Percentiles rank a stretch among this genome's conserved stretches.
Evolutionary conservation across 1,140 invertebrate species (phyloP).

Genomic region (Maconellicoccus hirsutus): DNA sequence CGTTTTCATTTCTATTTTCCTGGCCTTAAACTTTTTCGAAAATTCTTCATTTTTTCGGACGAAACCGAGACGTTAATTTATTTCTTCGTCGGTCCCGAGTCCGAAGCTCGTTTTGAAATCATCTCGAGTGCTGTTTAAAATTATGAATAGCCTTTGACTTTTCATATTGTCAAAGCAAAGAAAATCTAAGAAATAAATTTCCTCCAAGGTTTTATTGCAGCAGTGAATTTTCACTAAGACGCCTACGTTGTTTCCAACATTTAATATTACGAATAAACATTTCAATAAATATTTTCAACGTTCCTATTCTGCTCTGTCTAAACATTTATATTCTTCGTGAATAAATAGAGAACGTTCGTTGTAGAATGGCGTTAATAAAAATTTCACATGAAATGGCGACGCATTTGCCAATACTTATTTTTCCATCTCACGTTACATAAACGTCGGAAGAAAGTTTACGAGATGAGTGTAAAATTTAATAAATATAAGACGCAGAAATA

Average conservation of each 20-base stretch:
- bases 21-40: too few species aligned
- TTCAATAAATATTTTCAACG: constrained; percentile 20
- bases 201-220: background rate
- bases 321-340: constrained; percentile 20
- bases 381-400: background rate
- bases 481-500: constrained; percentile 13
- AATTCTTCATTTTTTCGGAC: too few species aligned
- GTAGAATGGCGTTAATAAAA: constrained; percentile 20
- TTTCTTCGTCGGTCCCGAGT: too few species aligned
- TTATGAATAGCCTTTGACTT: background rate
- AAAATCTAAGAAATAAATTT: background rate
- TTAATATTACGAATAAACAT: constrained; percentile 18
- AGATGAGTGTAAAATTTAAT: constrained; percentile 17
- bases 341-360: constrained; percentile 21
- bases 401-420: constrained; percentile 16
- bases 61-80: too few species aligned
- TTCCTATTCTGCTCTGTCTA: background rate
- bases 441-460: constrained; percentile 16
- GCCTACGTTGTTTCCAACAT: constrained; percentile 17
- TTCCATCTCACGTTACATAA: constrained; percentile 18
- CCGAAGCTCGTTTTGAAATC: too few species aligned
- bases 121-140: background rate
- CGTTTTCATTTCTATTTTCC: too few species aligned
- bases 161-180: constrained; percentile 9
- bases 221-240: background rate